Conservation (phyloP, 2,797 vertebrate genomes). For the Pantherophis alleghaniensis region DNA sequence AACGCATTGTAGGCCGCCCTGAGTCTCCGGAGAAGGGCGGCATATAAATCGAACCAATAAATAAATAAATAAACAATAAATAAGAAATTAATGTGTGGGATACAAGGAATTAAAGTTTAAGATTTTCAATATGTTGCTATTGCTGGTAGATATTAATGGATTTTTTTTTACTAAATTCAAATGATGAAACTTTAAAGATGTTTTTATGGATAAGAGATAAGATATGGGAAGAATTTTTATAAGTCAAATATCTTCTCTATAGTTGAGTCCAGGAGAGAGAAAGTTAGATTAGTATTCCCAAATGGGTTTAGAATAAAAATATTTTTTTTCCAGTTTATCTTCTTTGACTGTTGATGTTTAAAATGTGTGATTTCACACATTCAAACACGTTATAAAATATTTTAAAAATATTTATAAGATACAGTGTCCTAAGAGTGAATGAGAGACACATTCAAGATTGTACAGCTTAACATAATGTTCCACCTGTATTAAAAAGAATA, state of each 20-base stretch:
- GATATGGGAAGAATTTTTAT: background rate
- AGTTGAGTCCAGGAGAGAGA: background rate
- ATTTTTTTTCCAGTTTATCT: background rate
- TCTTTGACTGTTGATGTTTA: fast-evolving
- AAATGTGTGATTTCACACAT: background rate
- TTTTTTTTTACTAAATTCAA: background rate
- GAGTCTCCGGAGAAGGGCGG: no score
- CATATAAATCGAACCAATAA: no score
- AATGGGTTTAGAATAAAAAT: background rate
- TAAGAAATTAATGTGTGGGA: background rate
- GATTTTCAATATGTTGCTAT: background rate
- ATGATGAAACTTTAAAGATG: background rate
- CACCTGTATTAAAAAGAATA: constrained; percentile 7
- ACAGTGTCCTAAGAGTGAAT: background rate
- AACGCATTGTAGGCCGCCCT: no score
- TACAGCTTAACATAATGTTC: constrained; percentile 19
- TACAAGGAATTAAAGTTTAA: background rate
- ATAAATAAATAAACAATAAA: no score
- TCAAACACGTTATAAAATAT: background rate
- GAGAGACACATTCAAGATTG: background rate
- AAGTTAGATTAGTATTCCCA: background rate
- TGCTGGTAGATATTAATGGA: background rate
- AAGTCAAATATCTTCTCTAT: background rate
- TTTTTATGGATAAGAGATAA: background rate
- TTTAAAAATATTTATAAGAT: background rate